phyloP scores from a whole-genome alignment of 2,113 vertebrate species.

The Lampris incognitus region DNA sequence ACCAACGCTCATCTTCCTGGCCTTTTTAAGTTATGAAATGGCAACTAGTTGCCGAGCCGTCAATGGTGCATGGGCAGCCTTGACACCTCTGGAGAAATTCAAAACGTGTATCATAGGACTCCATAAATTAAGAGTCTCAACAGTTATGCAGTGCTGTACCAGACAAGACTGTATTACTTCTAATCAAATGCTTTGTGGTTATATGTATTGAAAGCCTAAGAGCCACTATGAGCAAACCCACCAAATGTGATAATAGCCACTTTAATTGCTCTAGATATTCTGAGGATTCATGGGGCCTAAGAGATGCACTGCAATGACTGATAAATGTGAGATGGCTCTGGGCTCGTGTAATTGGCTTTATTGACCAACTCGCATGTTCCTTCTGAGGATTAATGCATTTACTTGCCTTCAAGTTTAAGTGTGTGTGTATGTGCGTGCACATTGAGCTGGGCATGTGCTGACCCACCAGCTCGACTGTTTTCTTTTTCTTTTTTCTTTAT shows the following conservation, averaged over 20 bases:
- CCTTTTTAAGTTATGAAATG: no score
- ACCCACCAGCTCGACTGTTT: no score
- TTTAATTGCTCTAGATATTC: neutral
- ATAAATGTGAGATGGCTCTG: neutral
- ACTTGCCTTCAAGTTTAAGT: neutral
- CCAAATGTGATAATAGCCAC: conserved; percentile 1
- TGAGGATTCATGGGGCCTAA: neutral
- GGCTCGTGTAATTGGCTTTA: conserved; percentile 3
- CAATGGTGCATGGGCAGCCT: no score
- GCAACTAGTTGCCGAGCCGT: no score
- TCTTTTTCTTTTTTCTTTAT: no score
- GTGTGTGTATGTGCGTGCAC: neutral
- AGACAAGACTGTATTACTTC: no score
- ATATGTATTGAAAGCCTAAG: neutral
- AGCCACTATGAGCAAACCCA: neutral
- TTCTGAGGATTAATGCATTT: conserved; percentile 1
- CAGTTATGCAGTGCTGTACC: neutral
- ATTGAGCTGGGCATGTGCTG: neutral
- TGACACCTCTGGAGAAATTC: no score
- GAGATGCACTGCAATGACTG: neutral
- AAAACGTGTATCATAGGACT: no score
- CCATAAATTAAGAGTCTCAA: neutral
- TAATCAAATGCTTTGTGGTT: neutral
- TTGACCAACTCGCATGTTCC: neutral
- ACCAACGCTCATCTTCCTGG: no score